Conservation (phyloP, 2,113 vertebrate species). For the Passer montanus region DNA sequence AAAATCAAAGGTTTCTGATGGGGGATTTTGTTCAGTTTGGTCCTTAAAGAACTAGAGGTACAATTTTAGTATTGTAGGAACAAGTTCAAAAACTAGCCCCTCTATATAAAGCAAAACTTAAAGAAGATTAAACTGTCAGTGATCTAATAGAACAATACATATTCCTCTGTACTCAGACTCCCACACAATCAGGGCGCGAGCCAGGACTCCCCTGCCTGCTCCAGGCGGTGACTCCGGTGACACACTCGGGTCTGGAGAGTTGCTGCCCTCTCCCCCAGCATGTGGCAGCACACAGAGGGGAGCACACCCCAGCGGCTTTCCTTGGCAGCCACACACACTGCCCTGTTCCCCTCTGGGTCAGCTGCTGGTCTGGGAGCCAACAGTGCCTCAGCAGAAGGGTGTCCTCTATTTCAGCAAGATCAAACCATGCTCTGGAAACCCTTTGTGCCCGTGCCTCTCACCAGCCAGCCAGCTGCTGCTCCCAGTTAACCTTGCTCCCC, state of each 20-base stretch:
- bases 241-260: accelerated
- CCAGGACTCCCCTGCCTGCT: not conserved
- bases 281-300: accelerated
- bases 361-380: not conserved
- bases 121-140: not conserved
- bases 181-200: accelerated
- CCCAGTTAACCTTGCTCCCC: not conserved
- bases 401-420: not conserved
- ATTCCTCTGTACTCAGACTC: not conserved
- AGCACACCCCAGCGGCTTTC: not conserved
- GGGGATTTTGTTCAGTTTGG: accelerated
- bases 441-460: not conserved
- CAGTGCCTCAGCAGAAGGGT: not conserved
- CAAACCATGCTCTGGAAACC: not conserved
- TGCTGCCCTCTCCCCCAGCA: accelerated
- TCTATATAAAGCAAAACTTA: not conserved
- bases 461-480: not conserved
- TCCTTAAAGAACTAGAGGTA: not conserved
- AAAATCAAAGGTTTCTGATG: not conserved
- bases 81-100: not conserved
- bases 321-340: not conserved
- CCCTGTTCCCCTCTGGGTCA: not conserved
- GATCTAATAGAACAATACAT: not conserved
- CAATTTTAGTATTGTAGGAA: not conserved
- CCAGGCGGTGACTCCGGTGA: not conserved